Percentiles rank a stretch among this genome's conserved stretches.
These are phyloP conservation scores for Pseudanteris insignis DNA, from an alignment of 2,888 invertebrate genomes.

Conservation along the genomic window DNA sequence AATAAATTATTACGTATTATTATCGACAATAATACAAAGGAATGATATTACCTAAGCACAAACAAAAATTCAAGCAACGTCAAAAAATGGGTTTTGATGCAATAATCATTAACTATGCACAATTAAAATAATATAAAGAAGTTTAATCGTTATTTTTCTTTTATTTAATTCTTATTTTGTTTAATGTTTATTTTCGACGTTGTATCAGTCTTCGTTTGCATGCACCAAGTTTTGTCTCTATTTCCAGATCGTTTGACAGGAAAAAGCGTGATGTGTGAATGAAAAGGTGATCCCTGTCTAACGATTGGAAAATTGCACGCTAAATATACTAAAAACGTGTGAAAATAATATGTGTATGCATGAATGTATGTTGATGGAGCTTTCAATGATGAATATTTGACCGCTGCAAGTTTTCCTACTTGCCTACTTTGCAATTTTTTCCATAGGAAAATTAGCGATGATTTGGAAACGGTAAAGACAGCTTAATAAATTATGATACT, in stretches of 20 bases:
- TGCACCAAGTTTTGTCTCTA: conserved; percentile 28
- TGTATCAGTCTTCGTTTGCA: conserved; percentile 42
- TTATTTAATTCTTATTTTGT: conserved; percentile 5
- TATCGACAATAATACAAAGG: conserved; percentile 54
- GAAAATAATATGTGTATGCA: conserved; percentile 4
- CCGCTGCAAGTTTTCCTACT: no score
- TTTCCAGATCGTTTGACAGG: conserved; percentile 9
- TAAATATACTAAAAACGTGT: conserved; percentile 11
- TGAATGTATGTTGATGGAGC: no score
- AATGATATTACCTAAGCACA: conserved; percentile 55
- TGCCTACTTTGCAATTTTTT: no score
- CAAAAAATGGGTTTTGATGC: no score
- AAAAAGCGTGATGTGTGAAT: neutral
- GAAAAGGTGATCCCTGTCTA: conserved; percentile 7
- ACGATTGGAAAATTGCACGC: conserved; percentile 30
- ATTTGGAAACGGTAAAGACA: no score
- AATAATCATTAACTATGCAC: no score
- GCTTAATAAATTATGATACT: no score
- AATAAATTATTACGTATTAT: conserved; percentile 47
- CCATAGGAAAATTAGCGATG: no score
- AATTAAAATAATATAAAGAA: no score
- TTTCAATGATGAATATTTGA: no score
- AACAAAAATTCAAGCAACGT: conserved; percentile 41
- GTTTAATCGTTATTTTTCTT: no score
- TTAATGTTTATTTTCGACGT: conserved; percentile 17